Conservation (phyloP, 2,888 invertebrate genomes). For the Keiferia lycopersicella region DNA sequence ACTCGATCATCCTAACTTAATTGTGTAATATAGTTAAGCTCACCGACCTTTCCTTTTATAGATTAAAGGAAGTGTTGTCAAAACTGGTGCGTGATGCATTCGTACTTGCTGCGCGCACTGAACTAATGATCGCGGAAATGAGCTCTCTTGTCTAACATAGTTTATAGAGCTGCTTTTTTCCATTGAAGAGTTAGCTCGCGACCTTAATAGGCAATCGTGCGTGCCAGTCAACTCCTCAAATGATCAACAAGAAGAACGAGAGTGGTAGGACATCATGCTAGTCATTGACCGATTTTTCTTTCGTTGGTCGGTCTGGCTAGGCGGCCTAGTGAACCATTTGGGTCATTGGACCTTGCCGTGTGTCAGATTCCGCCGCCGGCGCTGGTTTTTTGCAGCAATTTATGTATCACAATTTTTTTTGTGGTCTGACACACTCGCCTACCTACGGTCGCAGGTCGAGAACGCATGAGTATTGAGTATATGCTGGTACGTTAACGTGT, state of each 20-base stretch:
- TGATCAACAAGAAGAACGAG: slow-evolving; percentile 20
- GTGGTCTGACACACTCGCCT: slow-evolving; percentile 56
- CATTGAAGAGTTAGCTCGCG: slow-evolving; percentile 11
- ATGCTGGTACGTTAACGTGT: slow-evolving; percentile 43
- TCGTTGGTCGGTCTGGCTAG: slow-evolving; percentile 58
- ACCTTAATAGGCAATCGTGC: slow-evolving; percentile 27
- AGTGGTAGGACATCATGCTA: slow-evolving; percentile 35
- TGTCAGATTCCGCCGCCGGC: slow-evolving; percentile 61
- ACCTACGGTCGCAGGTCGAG: slow-evolving; percentile 46
- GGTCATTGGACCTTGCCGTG: slow-evolving; percentile 79
- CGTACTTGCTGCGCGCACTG: slow-evolving; percentile 33
- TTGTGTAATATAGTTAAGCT: slow-evolving; percentile 36
- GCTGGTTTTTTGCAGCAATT: slow-evolving; percentile 66
- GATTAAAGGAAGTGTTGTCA: slow-evolving; percentile 33
- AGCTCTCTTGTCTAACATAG: slow-evolving; percentile 11
- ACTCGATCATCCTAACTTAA: slow-evolving; percentile 31
- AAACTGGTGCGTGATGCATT: slow-evolving; percentile 36
- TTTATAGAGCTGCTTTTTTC: slow-evolving; percentile 19
- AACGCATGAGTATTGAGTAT: slow-evolving; percentile 39
- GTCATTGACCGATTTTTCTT: slow-evolving; percentile 71
- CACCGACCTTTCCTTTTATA: slow-evolving; percentile 35
- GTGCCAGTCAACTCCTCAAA: slow-evolving; percentile 24
- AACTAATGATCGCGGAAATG: slow-evolving; percentile 33
- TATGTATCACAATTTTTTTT: slow-evolving; percentile 60
- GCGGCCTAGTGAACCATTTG: slow-evolving; percentile 75